A percentile compares a stretch with the other conserved stretches of the same genome.
Conservation (phyloP, 92 coral and sea anemone genomes). For the Palythoa caribaeorum region DNA sequence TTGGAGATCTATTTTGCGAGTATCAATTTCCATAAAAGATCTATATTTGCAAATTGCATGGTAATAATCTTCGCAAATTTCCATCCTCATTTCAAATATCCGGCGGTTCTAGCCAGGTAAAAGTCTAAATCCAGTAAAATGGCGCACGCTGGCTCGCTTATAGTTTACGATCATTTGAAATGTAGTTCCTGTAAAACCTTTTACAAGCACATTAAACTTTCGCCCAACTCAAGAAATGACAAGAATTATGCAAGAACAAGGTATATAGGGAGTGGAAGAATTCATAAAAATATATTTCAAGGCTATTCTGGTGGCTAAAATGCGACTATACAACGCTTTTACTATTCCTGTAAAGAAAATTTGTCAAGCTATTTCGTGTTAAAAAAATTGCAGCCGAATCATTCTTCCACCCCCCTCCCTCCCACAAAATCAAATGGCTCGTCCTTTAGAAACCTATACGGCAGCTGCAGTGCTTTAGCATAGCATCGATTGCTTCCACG, state of each 20-base stretch:
- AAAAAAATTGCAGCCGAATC: slow-evolving; percentile 10
- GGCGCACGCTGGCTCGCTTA: background rate
- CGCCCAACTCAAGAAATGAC: slow-evolving; percentile 14
- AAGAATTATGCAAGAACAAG: slow-evolving; percentile 29
- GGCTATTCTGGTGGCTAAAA: slow-evolving; percentile 1
- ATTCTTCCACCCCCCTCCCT: slow-evolving; percentile 5
- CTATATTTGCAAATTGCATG: background rate
- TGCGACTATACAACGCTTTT: slow-evolving; percentile 7
- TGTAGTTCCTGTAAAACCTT: background rate
- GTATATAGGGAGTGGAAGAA: background rate
- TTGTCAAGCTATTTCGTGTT: background rate
- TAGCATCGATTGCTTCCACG: slow-evolving; percentile 38
- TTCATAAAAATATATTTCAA: background rate
- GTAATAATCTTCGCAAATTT: slow-evolving; percentile 3
- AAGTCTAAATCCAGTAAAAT: slow-evolving; percentile 13
- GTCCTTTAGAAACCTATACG: slow-evolving; percentile 14
- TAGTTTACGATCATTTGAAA: slow-evolving; percentile 6
- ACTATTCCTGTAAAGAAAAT: slow-evolving; percentile 9
- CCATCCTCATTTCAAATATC: slow-evolving; percentile 12
- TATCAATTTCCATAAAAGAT: slow-evolving; percentile 7
- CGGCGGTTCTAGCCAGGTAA: slow-evolving; percentile 16
- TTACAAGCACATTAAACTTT: slow-evolving; percentile 6
- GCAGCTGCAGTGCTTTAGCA: slow-evolving; percentile 25
- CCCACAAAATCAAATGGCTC: slow-evolving; percentile 1
- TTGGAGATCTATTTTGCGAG: slow-evolving; percentile 14